Evolutionary conservation across 2,113 vertebrate genomes (phyloP).

Genomic region (Fulmarus glacialis): DNA sequence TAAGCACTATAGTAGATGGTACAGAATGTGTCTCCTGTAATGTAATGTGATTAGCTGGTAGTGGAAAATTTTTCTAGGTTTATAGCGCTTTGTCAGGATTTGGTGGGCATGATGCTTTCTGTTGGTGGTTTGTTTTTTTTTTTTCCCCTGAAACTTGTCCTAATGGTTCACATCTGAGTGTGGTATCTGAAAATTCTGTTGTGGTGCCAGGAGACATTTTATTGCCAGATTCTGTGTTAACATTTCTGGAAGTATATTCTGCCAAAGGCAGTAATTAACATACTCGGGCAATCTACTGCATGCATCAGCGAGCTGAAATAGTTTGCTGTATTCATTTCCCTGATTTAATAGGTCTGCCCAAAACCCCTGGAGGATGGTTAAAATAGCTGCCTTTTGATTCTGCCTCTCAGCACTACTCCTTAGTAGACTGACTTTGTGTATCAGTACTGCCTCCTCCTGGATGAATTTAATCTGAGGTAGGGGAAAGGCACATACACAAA

Average conservation of each 20-base stretch:
- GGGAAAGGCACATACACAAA: neutral
- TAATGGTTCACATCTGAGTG: neutral
- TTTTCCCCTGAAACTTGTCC: neutral
- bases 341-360: neutral
- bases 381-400: neutral
- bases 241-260: constrained; percentile 33
- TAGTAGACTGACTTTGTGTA: neutral
- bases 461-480: neutral
- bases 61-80: neutral
- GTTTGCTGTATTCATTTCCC: neutral
- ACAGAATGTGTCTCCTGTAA: neutral
- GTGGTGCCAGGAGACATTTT: neutral
- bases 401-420: neutral
- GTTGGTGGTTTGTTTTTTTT: neutral
- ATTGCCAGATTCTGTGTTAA: constrained; percentile 1
- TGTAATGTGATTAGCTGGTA: neutral
- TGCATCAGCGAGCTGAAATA: neutral
- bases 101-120: neutral
- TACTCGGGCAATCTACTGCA: neutral
- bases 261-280: constrained; percentile 35
- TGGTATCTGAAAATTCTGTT: neutral
- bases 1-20: neutral
- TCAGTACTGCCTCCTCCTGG: neutral
- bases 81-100: neutral
- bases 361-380: neutral